A percentile compares a stretch with the other conserved stretches of the same genome.
Conservation (phyloP, 2,888 invertebrate genomes). For the Drosophila mayaguana region DNA sequence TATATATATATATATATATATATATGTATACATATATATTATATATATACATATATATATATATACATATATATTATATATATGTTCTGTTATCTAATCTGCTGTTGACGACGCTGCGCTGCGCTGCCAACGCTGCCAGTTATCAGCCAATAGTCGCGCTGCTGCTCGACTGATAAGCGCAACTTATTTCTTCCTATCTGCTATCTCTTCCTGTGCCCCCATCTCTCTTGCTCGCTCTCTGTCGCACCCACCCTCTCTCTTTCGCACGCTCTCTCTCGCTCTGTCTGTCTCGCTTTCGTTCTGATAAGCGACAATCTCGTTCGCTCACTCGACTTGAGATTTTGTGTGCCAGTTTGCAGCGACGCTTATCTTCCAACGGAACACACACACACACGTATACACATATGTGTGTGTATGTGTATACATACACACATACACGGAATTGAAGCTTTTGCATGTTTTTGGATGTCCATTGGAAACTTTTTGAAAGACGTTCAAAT, state of each 20-base stretch:
- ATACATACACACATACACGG: no score
- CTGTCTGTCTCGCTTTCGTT: not conserved
- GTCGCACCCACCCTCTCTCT: not conserved
- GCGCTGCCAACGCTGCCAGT: slow-evolving; percentile 20
- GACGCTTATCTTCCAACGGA: slow-evolving; percentile 32
- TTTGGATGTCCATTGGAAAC: slow-evolving; percentile 3
- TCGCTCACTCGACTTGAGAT: slow-evolving; percentile 55
- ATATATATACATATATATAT: not conserved
- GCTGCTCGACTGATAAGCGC: slow-evolving; percentile 48
- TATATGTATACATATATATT: not conserved
- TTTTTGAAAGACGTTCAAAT: not conserved
- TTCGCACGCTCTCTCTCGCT: not conserved
- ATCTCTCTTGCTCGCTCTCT: not conserved
- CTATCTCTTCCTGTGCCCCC: slow-evolving; percentile 52
- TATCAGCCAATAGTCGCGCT: slow-evolving; percentile 48
- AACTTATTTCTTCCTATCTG: slow-evolving; percentile 43
- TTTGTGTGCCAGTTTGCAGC: slow-evolving; percentile 52
- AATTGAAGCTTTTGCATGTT: slow-evolving; percentile 24
- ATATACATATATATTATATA: not conserved
- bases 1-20: not conserved
- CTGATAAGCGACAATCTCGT: slow-evolving; percentile 57
- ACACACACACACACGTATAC: not conserved
- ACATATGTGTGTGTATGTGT: not conserved
- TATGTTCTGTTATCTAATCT: slow-evolving; percentile 52
- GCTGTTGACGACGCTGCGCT: slow-evolving; percentile 31